Evolutionary conservation across 2,113 vertebrate genomes (phyloP).

Genomic region (Gymnarchus niloticus): DNA sequence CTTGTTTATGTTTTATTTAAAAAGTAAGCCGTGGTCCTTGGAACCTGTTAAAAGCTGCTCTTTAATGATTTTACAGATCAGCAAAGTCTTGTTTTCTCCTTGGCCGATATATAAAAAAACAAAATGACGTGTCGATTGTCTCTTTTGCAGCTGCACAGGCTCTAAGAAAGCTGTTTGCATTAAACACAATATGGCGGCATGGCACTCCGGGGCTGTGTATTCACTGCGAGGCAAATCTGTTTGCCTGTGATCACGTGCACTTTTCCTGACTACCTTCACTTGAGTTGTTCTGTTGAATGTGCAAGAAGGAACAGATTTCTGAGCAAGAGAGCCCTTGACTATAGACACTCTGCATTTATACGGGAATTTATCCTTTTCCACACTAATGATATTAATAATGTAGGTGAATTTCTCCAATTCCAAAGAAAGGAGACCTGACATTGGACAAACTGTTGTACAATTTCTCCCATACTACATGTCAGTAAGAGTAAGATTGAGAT

Average conservation of each 20-base stretch:
- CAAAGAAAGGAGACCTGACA: neutral
- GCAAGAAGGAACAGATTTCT: neutral
- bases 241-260: neutral
- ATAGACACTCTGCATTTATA: slow-evolving; percentile 6
- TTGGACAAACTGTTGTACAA: neutral
- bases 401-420: neutral
- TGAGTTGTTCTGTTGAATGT: neutral
- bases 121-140: slow-evolving; percentile 44
- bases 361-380: neutral
- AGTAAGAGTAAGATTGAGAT: slow-evolving; percentile 1
- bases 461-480: neutral
- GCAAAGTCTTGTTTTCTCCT: slow-evolving; percentile 40
- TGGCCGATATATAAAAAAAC: slow-evolving; percentile 16
- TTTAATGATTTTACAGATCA: slow-evolving; percentile 73
- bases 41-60: slow-evolving; percentile 70
- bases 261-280: neutral
- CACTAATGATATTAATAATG: slow-evolving; percentile 9
- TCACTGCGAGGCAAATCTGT: no score
- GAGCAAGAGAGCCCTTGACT: neutral
- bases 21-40: slow-evolving; percentile 62
- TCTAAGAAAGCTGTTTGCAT: neutral
- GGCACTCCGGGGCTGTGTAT: neutral
- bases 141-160: slow-evolving; percentile 29
- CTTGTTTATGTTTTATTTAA: slow-evolving; percentile 85
- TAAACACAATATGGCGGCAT: neutral